Conservation (phyloP, 2,797 vertebrate species). For the Thunnus albacares region DNA sequence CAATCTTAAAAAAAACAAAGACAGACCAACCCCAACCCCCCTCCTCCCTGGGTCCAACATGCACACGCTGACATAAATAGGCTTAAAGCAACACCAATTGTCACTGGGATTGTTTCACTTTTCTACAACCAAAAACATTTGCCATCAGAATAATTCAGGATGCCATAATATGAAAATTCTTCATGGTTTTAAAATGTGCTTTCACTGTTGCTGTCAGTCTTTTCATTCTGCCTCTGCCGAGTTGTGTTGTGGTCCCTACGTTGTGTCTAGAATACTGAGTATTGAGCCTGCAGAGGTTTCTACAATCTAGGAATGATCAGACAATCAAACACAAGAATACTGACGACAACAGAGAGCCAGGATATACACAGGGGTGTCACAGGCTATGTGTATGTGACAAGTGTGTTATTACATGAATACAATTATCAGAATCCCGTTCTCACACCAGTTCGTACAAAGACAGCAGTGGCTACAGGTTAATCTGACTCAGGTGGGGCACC, state of each 20-base stretch:
- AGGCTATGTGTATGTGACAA: too few relatives aligned
- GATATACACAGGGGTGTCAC: too few relatives aligned
- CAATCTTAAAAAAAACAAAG: too few relatives aligned
- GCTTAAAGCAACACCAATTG: background rate
- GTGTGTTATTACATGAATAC: too few relatives aligned
- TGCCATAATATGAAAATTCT: background rate
- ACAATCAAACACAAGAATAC: background rate
- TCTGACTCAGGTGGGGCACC: background rate
- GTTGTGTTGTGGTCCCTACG: background rate
- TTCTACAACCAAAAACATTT: too few relatives aligned
- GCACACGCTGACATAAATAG: background rate
- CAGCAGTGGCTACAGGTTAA: too few relatives aligned
- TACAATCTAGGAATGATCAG: background rate
- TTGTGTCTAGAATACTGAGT: background rate
- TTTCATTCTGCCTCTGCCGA: background rate
- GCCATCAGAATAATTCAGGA: background rate
- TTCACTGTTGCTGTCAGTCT: too few relatives aligned
- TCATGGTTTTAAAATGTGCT: background rate
- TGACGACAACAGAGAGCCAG: background rate
- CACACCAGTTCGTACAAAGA: background rate
- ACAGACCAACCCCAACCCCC: too few relatives aligned
- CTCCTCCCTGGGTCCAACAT: too few relatives aligned
- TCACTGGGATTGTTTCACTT: too few relatives aligned
- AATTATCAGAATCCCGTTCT: background rate
- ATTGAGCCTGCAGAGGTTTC: background rate